Base-by-base conservation (phyloP, 2,797 vertebrate genomes). In the Poeciliopsis infans region DNA sequence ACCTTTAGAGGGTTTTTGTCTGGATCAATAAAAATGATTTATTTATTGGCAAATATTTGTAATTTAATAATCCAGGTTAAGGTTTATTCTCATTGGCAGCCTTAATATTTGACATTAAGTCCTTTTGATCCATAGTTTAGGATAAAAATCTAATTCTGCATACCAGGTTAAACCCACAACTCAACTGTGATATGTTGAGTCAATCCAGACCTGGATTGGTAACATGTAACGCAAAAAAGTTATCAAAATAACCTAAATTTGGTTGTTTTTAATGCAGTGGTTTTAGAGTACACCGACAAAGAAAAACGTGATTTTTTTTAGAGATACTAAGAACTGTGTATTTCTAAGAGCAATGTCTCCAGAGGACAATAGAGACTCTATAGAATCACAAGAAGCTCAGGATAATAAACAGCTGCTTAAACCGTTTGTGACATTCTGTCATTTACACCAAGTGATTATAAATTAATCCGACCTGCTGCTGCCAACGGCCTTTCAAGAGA, bases 391-490 rank as follows among this genome's bases (percentile, higher is more conserved):
- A 20, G 64, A 79, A 33, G 43, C n/a, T 43, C 39, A 45, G 68
- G 20, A 16, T 61, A 25, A 78, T 28, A 43, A 72, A 46, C 84
- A 81, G 74, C 79, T 88, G 82, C 55, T 77, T 20, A 20, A 59
- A 74, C 78, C 15, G 55, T 23, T 39, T 71, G 51, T 31, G 66
- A 76, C 49, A 28, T 64, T 76, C 53, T 76, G n/a, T 53, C 59
- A 12, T 76, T 68, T 11, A 25, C 39, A 64, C 13, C 43, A 64
- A 61, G 64, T 31, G 43, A 39, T 74, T 31, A 53, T n/a, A 7
- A 64, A n/a, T 57, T 74, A 31, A 79, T 73, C 46, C 39, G 69
- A 55, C 45, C 51, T 20, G 49, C 51, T 75, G 49, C 61, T 46
- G 39, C 49, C 25, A 59, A 39, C 25, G 59, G 33, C 55, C 20